Evolutionary conservation across 2,888 invertebrate genomes (phyloP).

Genomic region (Erebia aethiops): DNA sequence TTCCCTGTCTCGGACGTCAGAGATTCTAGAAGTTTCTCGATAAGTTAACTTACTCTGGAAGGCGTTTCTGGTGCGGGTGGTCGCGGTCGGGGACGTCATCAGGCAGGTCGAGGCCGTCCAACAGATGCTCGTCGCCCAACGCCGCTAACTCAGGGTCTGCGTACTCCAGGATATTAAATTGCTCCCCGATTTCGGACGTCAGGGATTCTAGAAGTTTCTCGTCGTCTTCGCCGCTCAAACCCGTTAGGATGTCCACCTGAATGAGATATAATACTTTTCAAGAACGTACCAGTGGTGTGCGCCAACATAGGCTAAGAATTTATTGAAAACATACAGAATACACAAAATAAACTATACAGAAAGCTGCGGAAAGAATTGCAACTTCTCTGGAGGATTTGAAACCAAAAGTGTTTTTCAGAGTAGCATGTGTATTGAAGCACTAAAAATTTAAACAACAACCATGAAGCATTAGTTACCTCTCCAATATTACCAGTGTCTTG

Average conservation of each 20-base stretch:
- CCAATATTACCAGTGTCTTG: conserved; percentile 78
- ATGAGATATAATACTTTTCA: background rate
- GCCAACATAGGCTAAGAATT: background rate
- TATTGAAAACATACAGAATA: no score
- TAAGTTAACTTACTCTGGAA: conserved; percentile 57
- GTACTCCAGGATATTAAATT: conserved; percentile 97
- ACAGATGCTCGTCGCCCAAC: conserved; percentile 91
- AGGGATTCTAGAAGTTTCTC: conserved; percentile 89
- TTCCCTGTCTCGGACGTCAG: conserved; percentile 93
- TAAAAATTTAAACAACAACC: no score
- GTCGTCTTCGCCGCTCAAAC: conserved; percentile 93
- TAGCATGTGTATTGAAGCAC: no score
- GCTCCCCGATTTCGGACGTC: conserved; percentile 94
- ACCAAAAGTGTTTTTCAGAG: no score
- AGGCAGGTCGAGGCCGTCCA: conserved; percentile 92
- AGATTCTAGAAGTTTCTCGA: conserved; percentile 51
- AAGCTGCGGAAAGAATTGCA: no score
- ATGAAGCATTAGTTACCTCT: conserved; percentile 57
- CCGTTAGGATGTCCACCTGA: conserved; percentile 90
- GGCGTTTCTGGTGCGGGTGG: conserved; percentile 69
- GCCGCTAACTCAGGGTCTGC: conserved; percentile 96
- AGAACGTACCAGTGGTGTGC: background rate
- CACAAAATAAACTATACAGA: no score
- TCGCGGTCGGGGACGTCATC: conserved; percentile 82
- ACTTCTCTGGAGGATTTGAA: no score